A percentile compares a stretch with the other conserved stretches of the same genome.
phyloP scores from a whole-genome alignment of 2,113 vertebrate genomes.

The Lanius collurio region DNA sequence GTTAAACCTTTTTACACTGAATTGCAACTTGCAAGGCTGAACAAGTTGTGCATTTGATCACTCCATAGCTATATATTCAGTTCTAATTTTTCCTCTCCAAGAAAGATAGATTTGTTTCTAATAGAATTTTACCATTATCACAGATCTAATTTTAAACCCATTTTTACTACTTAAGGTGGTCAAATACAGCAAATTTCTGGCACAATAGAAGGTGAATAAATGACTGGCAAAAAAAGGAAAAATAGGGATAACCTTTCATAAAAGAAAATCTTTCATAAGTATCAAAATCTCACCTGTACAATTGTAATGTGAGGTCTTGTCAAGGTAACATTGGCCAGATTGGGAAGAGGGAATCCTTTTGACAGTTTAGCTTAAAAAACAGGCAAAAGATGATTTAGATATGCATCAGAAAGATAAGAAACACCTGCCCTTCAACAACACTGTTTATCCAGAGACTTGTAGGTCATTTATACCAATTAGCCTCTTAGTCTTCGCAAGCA shows the following conservation, averaged over 20 bases:
- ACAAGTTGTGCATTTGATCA: background rate
- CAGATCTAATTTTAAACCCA: background rate
- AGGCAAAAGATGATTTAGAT: background rate
- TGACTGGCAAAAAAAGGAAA: background rate
- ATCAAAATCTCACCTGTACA: constrained; percentile 61
- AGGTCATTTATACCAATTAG: background rate
- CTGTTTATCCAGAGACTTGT: background rate
- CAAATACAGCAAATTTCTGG: background rate
- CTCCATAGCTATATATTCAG: background rate
- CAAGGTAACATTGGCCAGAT: constrained; percentile 53
- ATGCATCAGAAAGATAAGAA: background rate
- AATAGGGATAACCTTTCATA: background rate
- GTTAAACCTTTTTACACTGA: background rate
- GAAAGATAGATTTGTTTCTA: background rate
- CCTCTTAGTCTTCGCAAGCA: background rate
- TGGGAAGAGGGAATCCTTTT: constrained; percentile 72
- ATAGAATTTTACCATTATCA: background rate
- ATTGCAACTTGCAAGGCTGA: background rate
- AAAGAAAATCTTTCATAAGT: background rate
- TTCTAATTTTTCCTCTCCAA: background rate
- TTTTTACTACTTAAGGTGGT: background rate
- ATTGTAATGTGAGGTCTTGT: constrained; percentile 64
- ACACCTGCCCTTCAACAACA: background rate
- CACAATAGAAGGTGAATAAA: background rate
- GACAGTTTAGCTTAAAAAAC: constrained; percentile 66